Percentiles rank a stretch among this genome's conserved stretches.
These are phyloP conservation scores for Palythoa grandis DNA, from an alignment of 92 coral and sea anemone species.

Conservation along the genomic window DNA sequence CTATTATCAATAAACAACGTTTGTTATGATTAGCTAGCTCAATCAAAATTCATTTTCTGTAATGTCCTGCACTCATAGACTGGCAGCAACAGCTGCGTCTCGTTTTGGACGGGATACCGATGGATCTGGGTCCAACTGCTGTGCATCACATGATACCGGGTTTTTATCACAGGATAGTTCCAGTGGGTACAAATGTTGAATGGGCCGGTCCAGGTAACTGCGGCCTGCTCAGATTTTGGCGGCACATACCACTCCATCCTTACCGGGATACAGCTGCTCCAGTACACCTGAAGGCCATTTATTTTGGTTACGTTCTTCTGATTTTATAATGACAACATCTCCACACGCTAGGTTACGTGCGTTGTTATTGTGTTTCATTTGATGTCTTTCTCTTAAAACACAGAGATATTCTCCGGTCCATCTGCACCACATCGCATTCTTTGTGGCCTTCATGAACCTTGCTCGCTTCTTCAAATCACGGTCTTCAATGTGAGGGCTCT, in stretches of 20 bases:
- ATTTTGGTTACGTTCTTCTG: neutral
- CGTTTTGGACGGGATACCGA: conserved; percentile 9
- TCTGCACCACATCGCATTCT: neutral
- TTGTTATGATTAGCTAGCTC: conserved; percentile 9
- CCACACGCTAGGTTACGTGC: neutral
- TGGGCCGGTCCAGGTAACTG: too few relatives aligned
- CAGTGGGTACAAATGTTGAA: too few relatives aligned
- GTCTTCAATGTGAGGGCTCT: neutral
- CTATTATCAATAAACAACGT: neutral
- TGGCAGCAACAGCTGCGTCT: conserved; percentile 16
- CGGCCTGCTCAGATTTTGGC: too few relatives aligned
- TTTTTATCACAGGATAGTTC: conserved; percentile 6
- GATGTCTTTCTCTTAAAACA: neutral
- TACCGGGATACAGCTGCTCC: too few relatives aligned
- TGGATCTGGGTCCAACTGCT: neutral
- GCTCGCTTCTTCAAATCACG: neutral
- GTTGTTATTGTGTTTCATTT: neutral
- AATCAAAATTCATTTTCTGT: conserved; percentile 7
- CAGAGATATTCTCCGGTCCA: neutral
- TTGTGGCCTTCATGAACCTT: neutral
- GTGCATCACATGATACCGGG: neutral
- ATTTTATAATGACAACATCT: conserved; percentile 1
- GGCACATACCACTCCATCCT: too few relatives aligned
- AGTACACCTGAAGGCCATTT: too few relatives aligned
- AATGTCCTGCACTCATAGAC: conserved; percentile 5